Evolutionary conservation across 1,140 invertebrate species (phyloP), one percentile per base, ranked within the genome.

Genomic region (Druon quercuslanigerum): DNA sequence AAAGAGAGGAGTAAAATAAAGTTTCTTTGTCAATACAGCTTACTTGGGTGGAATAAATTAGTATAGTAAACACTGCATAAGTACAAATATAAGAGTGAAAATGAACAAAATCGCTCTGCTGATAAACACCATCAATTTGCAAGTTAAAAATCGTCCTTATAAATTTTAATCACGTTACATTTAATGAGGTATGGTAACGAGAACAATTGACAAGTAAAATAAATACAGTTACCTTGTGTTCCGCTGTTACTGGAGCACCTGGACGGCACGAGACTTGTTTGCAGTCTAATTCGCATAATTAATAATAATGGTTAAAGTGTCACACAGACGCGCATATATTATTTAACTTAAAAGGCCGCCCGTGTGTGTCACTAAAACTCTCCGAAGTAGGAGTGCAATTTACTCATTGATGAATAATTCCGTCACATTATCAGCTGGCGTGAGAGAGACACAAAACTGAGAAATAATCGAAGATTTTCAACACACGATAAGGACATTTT

Each of bases 371-470:
- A 66, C 5, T 40, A 13, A 33, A 66, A 66, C 33, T 14, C 57
- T 60, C 25, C 4, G 12, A 16, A 33, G 16, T 40, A 46, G 60
- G 8, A 66, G 16, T 16, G 33, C 8, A 33, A 72, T 19, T 72
- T 20, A 51, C n/a, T 51, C 46, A 72, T 72, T 72, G n/a, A 20
- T 72, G n/a, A 20, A 56, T n/a, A 56, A 56, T 56, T n/a, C 19
- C 16, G 17, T 51, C 25, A 12, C 19, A 20, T 72, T 51, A 50
- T 51, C 8, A 72, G 46, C 50, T 72, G 17, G 33, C 20, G 19
- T 33, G 17, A 72, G 17, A 71, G 16, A 17, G 25, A 14, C 19
- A 71, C n/a, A 11, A 71, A 20, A 11, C 6, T 71, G 16, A 50
- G 14, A 71, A 71, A 50, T 33, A 71, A 7, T 19, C 9, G 19